Conservation (phyloP, 30 jellyfish, hydroid and myxozoan species). For the Turritopsis dohrnii region DNA sequence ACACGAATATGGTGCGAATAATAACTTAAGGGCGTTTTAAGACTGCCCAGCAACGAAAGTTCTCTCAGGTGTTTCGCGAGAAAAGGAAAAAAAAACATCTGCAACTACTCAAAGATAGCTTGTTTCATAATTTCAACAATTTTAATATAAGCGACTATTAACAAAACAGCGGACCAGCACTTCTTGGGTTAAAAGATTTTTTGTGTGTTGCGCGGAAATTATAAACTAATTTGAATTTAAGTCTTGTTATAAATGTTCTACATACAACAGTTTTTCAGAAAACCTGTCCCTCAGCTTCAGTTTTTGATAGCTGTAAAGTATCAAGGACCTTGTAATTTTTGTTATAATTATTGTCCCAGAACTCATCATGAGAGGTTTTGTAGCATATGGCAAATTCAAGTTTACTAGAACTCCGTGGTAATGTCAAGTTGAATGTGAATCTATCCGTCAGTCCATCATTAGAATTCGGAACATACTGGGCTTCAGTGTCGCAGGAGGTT, state of each 20-base stretch:
- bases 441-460: conserved; percentile 63
- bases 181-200: too few relatives aligned
- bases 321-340: conserved; percentile 48
- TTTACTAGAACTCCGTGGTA: conserved; percentile 48
- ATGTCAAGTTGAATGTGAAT: conserved; percentile 47
- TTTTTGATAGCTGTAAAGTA: background rate
- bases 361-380: conserved; percentile 45
- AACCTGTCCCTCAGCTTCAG: background rate
- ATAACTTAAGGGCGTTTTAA: too few relatives aligned
- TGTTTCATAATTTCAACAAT: too few relatives aligned
- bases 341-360: conserved; percentile 88
- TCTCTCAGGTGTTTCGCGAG: too few relatives aligned
- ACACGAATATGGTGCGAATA: too few relatives aligned
- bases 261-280: background rate
- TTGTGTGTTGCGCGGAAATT: too few relatives aligned
- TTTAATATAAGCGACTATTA: too few relatives aligned
- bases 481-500: conserved; percentile 45
- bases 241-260: too few relatives aligned
- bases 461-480: conserved; percentile 60
- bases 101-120: too few relatives aligned
- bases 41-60: too few relatives aligned
- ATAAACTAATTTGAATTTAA: background rate
- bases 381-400: conserved; percentile 64
- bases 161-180: too few relatives aligned
- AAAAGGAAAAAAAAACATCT: too few relatives aligned